Evolutionary conservation across 2,113 vertebrate species (phyloP), one percentile per base, ranked within the genome.

Genomic region (Psittacula cyanocephala): DNA sequence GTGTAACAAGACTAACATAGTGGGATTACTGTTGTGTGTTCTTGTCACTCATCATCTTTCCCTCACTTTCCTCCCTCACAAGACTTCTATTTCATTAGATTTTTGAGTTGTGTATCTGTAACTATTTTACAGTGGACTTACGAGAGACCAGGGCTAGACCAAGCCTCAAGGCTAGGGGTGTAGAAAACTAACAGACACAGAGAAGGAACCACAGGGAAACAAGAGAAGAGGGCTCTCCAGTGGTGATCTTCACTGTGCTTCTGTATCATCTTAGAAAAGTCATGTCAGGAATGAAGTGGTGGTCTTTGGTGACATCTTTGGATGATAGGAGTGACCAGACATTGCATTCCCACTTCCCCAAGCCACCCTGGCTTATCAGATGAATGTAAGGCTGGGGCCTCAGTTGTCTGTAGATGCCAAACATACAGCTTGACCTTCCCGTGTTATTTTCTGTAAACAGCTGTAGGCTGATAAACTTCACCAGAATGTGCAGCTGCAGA

Each of bases 1-100:
- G 86, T 89, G 82, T 97, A 97, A 97, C 92, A 95, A 94, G 52
- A 97, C 95, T 96, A 97, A 96, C 85, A 79, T 68, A 46, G 82
- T 13, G 69, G 50, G 57, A 90, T 77, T 81, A 80, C 33, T 82
- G 15, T 16, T 82, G 50, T 60, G 63, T 91, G n/a, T 87, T 95
- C 88, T 96, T 94, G 93, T 57, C 60, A 59, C 59, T 95, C 72
- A 70, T 92, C 53, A 16, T 41, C 50, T 65, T 47, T 69, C 67
- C 91, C 57, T 17, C 11, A 64, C 50, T 68, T 84, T 60, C 28
- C 22, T 92, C 95, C n/a, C 43, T 16, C 14, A 13, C 19, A 62
- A 81, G 59, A 67, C 22, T 59, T 80, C 7, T 33, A 37, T 74
- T 80, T 64, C 13, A 69, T 44, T 65, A 68, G 37, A 39, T 24